phyloP scores from a whole-genome alignment of 2,888 invertebrate genomes.

The Theristus sp. region DNA sequence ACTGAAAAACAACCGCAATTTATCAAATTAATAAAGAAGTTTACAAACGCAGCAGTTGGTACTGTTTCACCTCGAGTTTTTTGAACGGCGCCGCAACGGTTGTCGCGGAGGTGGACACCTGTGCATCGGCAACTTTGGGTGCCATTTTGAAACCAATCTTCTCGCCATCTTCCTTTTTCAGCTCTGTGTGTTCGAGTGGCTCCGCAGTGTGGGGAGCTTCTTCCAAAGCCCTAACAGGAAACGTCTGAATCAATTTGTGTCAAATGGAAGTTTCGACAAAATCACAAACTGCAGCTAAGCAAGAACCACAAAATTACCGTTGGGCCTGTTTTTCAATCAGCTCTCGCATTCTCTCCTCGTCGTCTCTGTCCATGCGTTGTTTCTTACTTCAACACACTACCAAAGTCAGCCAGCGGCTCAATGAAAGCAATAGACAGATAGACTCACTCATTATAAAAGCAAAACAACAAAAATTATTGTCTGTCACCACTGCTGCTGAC shows the following conservation, averaged over 20 bases:
- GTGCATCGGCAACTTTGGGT: not conserved
- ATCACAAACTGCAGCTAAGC: too few relatives aligned
- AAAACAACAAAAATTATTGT: too few relatives aligned
- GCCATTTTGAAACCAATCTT: constrained; percentile 24
- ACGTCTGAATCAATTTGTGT: too few relatives aligned
- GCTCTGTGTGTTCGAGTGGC: constrained; percentile 23
- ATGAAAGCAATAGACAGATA: constrained; percentile 44
- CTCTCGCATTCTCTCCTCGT: constrained; percentile 53
- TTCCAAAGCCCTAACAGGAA: constrained; percentile 39
- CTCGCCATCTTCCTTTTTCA: constrained; percentile 31
- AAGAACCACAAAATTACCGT: constrained; percentile 9
- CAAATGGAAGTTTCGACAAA: too few relatives aligned
- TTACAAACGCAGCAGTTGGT: not conserved
- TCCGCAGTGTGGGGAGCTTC: constrained; percentile 26
- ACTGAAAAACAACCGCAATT: not conserved
- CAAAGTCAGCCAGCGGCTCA: constrained; percentile 51
- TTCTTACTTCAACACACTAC: constrained; percentile 60
- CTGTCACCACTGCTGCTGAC: not conserved
- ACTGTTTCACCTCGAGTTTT: not conserved
- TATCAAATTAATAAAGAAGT: not conserved
- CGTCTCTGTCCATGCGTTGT: constrained; percentile 89
- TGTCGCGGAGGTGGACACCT: not conserved
- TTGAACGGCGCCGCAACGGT: not conserved
- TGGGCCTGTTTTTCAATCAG: constrained; percentile 11
- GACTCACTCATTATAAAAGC: too few relatives aligned